Evolutionary conservation across 2,888 invertebrate species (phyloP), one percentile per base, ranked within the genome.

Genomic region (Papilio protenor): DNA sequence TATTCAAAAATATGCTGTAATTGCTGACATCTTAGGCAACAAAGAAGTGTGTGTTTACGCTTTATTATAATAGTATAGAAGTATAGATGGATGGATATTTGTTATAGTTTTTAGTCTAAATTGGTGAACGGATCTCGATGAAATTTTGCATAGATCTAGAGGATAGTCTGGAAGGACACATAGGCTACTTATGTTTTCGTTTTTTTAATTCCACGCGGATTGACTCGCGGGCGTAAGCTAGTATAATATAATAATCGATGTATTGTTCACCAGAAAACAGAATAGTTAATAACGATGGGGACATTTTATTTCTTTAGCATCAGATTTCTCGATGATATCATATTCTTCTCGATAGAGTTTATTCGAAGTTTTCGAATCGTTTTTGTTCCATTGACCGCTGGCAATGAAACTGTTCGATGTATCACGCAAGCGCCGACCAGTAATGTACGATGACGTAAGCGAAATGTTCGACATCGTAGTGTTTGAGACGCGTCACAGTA

Each of bases 361-460:
- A 57, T 40, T n/a, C 33, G 55, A 45, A 45, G 64, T 40, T 16
- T 5, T 69, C 14, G 55, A n/a, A 57, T 33, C 21, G 75, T 78
- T 71, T 55, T 21, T 14, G 11, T 57, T 78, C 72, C 78, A 78
- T 78, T 78, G 75, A 78, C 75, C 73, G 78, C 73, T 78, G 74
- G 78, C 75, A 69, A 73, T 59, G 76, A 57, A 57, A 33, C n/a
- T 45, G 59, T 47, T 49, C 27, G 61, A 49, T 71, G 21, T 12
- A 64, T 45, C 64, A 76, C 78, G 78, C 78, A 78, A 76, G 78
- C 78, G 78, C 78, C 76, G 73, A 71, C 72, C 73, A 57, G 72
- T 66, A 69, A 52, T 78, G 78, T 66, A 78, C 57, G 55, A 47
- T 78, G 78, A 78, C 73, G 76, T 78, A 64, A 76, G 73, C 57